phyloP scores from a whole-genome alignment of 1,140 invertebrate species.

The Dendroctonus valens region DNA sequence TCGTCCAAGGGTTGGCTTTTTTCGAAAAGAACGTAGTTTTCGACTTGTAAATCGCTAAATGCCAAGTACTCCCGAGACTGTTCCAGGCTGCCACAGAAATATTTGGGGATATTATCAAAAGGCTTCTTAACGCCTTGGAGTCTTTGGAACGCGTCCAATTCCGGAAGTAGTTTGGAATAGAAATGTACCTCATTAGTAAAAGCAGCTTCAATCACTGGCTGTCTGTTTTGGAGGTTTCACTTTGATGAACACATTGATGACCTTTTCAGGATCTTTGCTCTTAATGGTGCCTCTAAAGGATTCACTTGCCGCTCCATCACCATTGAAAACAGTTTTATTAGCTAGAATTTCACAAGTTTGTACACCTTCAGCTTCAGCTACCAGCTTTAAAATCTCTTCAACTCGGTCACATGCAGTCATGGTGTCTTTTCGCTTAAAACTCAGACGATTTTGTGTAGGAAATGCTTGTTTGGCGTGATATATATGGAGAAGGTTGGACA shows the following conservation, averaged over 20 bases:
- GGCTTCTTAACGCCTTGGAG: background rate
- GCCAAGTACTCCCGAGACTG: conserved; percentile 52
- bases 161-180: conserved; percentile 4
- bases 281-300: conserved; percentile 8
- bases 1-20: conserved; percentile 21
- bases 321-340: conserved; percentile 2
- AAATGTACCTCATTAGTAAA: conserved; percentile 11
- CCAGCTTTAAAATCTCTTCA: no score
- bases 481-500: no score
- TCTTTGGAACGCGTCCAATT: conserved; percentile 9
- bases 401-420: no score
- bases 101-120: conserved; percentile 47
- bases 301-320: conserved; percentile 22
- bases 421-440: no score
- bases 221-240: background rate
- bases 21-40: conserved; percentile 19
- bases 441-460: no score
- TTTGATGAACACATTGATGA: conserved; percentile 9
- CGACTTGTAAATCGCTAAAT: conserved; percentile 40
- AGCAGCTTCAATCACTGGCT: background rate
- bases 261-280: conserved; percentile 8
- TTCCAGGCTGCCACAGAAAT: conserved; percentile 44
- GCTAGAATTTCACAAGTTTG: background rate
- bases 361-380: no score
- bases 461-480: no score